Conservation (phyloP, 2,888 invertebrate species). For the Pseudococcus jackbeardsleyi region DNA sequence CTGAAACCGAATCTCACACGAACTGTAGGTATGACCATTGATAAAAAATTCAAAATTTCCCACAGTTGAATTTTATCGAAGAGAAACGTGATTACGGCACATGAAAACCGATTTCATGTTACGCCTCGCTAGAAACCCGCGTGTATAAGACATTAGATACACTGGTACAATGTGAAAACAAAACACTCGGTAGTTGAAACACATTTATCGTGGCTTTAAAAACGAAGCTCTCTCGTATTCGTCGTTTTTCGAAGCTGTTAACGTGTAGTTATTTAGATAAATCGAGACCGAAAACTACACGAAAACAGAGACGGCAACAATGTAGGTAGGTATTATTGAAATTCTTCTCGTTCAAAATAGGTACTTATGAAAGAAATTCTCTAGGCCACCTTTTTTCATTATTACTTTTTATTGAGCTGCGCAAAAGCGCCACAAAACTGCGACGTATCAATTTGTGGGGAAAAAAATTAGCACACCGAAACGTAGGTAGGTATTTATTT, state of each 20-base stretch:
- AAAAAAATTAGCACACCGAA: background rate
- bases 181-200: background rate
- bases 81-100: background rate
- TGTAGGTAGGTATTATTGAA: background rate
- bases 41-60: slow-evolving; percentile 16
- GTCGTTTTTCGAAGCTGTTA: background rate
- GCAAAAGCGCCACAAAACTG: background rate
- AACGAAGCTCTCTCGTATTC: background rate
- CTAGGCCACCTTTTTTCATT: slow-evolving; percentile 3
- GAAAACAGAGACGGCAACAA: background rate
- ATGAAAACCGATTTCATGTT: slow-evolving; percentile 26
- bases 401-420: slow-evolving; percentile 6
- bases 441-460: background rate
- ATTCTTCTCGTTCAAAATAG: background rate
- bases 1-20: background rate
- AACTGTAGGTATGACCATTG: background rate
- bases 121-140: background rate
- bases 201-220: slow-evolving; percentile 16
- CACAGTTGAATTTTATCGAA: background rate
- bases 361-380: background rate
- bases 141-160: background rate
- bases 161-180: background rate
- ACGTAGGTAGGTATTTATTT: background rate
- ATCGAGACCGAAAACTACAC: background rate
- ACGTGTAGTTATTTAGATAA: slow-evolving; percentile 17